phyloP scores from a whole-genome alignment of 2,888 invertebrate genomes.

The Lysandra coridon region DNA sequence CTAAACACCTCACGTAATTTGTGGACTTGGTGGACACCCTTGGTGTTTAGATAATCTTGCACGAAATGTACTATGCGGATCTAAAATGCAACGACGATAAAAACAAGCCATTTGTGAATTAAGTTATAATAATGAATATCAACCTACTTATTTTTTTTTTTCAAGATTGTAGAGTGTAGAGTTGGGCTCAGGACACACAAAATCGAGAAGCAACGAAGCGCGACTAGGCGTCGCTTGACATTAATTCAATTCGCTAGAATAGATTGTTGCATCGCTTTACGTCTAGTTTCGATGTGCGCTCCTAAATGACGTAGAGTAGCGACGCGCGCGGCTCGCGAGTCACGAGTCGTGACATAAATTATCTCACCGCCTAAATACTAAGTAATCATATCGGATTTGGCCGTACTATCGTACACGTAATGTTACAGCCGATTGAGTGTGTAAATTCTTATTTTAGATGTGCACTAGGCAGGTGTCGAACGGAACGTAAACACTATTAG shows the following conservation, averaged over 20 bases:
- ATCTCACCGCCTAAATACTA: slow-evolving; percentile 2
- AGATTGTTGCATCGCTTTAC: too few species aligned
- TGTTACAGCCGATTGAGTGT: slow-evolving; percentile 9
- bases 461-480: slow-evolving; percentile 35
- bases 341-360: neutral
- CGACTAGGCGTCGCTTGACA: too few species aligned
- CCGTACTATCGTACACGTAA: neutral
- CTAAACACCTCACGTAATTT: too few species aligned
- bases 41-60: neutral
- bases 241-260: too few species aligned
- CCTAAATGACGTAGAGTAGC: neutral
- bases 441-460: slow-evolving; percentile 24
- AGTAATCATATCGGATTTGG: slow-evolving; percentile 13
- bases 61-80: neutral
- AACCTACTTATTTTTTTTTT: too few species aligned
- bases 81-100: neutral
- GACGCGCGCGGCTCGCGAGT: neutral
- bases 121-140: too few species aligned
- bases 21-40: too few species aligned
- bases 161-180: too few species aligned
- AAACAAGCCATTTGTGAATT: neutral
- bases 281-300: too few species aligned
- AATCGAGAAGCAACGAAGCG: too few species aligned
- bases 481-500: slow-evolving; percentile 41
- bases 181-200: too few species aligned